These are phyloP conservation scores for Alligator mississippiensis DNA, from an alignment of 2,113 vertebrate species.

Conservation along the genomic window DNA sequence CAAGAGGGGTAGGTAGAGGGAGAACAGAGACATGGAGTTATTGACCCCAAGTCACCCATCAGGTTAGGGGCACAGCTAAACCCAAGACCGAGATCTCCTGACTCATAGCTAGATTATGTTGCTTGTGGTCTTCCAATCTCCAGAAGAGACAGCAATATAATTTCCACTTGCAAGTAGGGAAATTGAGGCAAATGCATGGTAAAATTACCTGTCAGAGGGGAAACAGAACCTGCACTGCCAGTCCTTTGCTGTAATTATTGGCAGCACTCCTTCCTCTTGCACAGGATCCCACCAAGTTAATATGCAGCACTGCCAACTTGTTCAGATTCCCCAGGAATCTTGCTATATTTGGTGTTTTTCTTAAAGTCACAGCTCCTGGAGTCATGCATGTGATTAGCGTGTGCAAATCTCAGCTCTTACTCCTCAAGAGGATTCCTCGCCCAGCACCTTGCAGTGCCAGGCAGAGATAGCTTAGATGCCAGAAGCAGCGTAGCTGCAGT, in stretches of 20 bases:
- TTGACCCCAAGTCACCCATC: background rate
- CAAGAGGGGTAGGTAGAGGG: background rate
- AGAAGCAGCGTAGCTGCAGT: too few species aligned
- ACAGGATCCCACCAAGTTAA: background rate
- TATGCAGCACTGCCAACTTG: background rate
- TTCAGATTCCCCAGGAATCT: background rate
- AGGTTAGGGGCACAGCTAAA: background rate
- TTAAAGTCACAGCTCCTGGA: background rate
- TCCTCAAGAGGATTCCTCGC: background rate
- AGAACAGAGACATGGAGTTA: background rate
- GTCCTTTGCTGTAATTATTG: background rate
- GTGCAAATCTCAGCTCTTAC: fast-evolving
- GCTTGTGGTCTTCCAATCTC: background rate
- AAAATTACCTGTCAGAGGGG: background rate
- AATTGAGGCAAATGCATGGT: fast-evolving
- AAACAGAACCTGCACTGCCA: background rate
- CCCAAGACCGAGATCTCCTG: background rate
- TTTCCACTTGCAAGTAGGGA: background rate
- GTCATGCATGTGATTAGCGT: fast-evolving
- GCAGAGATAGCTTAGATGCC: too few species aligned
- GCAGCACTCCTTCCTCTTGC: background rate
- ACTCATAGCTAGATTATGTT: background rate
- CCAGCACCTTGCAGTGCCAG: too few species aligned
- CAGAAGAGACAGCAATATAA: background rate
- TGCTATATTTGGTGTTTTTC: background rate